Evolutionary conservation across 2,797 vertebrate genomes (phyloP).

Genomic region (Pangasius mekongensis): DNA sequence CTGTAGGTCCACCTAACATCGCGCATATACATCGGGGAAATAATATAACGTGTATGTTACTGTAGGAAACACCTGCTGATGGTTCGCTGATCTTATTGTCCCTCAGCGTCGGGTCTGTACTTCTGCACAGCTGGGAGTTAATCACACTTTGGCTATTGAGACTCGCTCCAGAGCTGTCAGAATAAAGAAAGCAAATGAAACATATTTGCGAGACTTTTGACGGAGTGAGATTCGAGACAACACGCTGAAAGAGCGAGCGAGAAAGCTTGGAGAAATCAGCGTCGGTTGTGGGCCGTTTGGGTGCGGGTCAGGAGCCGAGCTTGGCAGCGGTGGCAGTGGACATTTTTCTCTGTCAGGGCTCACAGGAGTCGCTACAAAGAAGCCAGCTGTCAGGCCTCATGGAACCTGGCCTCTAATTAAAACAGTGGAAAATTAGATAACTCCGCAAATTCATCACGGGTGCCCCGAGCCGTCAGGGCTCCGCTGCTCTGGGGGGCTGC

Average conservation of each 20-base stretch:
- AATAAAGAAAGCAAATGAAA: conserved; percentile 67
- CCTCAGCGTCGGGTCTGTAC: conserved; percentile 73
- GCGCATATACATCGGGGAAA: not conserved
- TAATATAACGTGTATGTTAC: conserved; percentile 43
- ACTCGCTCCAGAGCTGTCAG: conserved; percentile 66
- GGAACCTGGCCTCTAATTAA: conserved; percentile 96
- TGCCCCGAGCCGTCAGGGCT: conserved; percentile 86
- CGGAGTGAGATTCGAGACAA: conserved; percentile 60
- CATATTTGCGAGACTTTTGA: conserved; percentile 62
- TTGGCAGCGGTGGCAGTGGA: conserved; percentile 81
- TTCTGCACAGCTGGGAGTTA: conserved; percentile 74
- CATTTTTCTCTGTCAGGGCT: conserved; percentile 96
- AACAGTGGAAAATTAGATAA: conserved; percentile 99
- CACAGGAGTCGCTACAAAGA: conserved; percentile 87
- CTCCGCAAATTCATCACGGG: conserved; percentile 96
- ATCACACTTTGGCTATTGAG: conserved; percentile 70
- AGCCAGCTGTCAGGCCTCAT: conserved; percentile 94
- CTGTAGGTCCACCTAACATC: conserved; percentile 26
- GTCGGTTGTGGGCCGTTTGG: conserved; percentile 8
- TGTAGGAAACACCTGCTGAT: conserved; percentile 71
- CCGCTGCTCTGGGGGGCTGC: conserved; percentile 77
- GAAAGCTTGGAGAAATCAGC: conserved; percentile 71
- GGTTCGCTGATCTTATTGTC: conserved; percentile 71
- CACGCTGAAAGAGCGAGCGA: conserved; percentile 61
- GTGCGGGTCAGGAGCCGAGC: conserved; percentile 83